Conservation (phyloP, 2,797 vertebrate species). For the Gila robusta region DNA sequence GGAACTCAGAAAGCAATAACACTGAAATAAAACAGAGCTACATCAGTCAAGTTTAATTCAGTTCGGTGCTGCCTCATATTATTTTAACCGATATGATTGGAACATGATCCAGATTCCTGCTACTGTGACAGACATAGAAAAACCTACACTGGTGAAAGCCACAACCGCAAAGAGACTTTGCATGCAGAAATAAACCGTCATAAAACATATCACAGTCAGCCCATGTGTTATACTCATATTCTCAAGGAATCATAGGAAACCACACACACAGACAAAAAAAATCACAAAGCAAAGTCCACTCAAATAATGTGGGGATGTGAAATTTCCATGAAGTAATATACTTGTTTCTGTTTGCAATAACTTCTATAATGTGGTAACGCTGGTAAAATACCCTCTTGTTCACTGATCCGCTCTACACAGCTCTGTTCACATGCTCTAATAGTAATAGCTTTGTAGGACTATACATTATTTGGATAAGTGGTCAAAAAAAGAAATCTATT, state of each 20-base stretch:
- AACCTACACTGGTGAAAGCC: constrained; percentile 18
- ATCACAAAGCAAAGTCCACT: background rate
- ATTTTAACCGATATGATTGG: constrained; percentile 25
- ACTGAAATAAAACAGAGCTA: constrained; percentile 44
- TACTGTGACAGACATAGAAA: constrained; percentile 28
- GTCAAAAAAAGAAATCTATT: too few species aligned
- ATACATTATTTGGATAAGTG: too few species aligned
- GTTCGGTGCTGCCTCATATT: constrained; percentile 12
- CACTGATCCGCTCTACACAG: too few species aligned
- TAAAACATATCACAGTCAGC: constrained; percentile 18
- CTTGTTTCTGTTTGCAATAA: too few species aligned
- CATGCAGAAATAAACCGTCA: constrained; percentile 10
- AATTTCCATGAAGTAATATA: too few species aligned
- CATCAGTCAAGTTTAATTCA: constrained; percentile 27
- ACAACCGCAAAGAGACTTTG: constrained; percentile 26
- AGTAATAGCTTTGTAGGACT: too few species aligned
- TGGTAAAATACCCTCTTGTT: too few species aligned
- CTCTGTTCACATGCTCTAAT: too few species aligned
- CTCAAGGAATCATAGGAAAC: constrained; percentile 11
- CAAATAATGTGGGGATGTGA: too few species aligned
- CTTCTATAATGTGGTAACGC: too few species aligned
- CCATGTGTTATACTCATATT: constrained; percentile 37
- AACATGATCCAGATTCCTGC: constrained; percentile 6
- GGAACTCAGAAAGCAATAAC: constrained; percentile 26
- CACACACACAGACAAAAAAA: background rate